Conservation (phyloP, 1,140 invertebrate genomes). For the Heliconius himera region DNA sequence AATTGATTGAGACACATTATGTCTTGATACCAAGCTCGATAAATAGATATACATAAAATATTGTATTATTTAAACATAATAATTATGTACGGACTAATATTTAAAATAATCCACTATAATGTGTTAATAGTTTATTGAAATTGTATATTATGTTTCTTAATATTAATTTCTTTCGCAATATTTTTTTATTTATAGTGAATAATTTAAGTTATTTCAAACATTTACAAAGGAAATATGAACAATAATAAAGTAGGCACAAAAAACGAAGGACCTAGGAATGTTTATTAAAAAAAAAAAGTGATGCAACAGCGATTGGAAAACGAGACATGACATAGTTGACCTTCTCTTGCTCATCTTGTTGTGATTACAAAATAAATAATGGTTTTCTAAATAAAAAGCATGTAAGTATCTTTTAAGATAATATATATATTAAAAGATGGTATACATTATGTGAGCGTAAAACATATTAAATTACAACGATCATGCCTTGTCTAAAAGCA, state of each 20-base stretch:
- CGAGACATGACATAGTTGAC: slow-evolving; percentile 9
- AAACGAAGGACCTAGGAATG: background rate
- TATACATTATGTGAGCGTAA: background rate
- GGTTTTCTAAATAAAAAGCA: background rate
- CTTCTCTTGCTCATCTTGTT: background rate
- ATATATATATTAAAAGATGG: background rate
- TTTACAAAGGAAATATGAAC: background rate
- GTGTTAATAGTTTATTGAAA: too few relatives aligned
- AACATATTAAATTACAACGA: background rate
- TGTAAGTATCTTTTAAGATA: background rate
- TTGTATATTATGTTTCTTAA: background rate
- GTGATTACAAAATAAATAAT: background rate
- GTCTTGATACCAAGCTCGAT: too few relatives aligned
- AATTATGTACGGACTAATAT: too few relatives aligned
- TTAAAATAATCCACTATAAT: too few relatives aligned
- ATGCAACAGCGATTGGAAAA: background rate
- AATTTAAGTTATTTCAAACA: background rate
- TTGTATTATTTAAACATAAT: too few relatives aligned
- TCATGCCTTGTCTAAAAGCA: background rate
- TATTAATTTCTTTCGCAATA: background rate
- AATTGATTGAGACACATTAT: too few relatives aligned
- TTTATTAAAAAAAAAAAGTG: background rate
- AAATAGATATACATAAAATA: too few relatives aligned
- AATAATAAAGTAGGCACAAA: background rate
- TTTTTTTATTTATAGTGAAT: background rate